These are phyloP conservation scores for Antitype chi DNA, from an alignment of 2,888 invertebrate species.

Conservation along the genomic window DNA sequence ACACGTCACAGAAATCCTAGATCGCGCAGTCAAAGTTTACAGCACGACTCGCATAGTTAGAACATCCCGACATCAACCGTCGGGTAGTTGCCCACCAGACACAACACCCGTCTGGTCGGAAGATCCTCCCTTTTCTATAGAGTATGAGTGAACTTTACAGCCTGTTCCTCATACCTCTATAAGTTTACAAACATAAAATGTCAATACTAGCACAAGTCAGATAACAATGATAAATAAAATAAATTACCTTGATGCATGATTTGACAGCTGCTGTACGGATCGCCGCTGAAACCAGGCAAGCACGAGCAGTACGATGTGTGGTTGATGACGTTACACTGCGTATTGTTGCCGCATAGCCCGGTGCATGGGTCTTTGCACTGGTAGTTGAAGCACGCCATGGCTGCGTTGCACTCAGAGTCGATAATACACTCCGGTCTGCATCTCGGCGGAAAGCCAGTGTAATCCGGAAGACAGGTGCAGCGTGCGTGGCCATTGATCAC, in stretches of 20 bases:
- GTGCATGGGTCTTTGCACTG: conserved; percentile 95
- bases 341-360: conserved; percentile 94
- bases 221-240: too few species aligned
- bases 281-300: conserved; percentile 92
- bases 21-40: too few species aligned
- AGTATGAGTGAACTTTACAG: too few species aligned
- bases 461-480: conserved; percentile 93
- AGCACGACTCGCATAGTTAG: too few species aligned
- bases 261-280: conserved; percentile 92
- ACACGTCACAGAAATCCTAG: too few species aligned
- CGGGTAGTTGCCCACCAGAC: too few species aligned
- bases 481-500: conserved; percentile 92
- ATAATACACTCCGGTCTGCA: conserved; percentile 94
- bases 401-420: conserved; percentile 93
- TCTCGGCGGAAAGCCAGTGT: conserved; percentile 94
- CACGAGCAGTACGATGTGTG: conserved; percentile 93
- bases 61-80: too few species aligned
- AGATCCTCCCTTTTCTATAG: too few species aligned
- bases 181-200: too few species aligned
- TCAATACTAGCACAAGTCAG: too few species aligned
- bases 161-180: too few species aligned
- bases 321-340: conserved; percentile 93
- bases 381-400: conserved; percentile 92
- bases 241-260: conserved; percentile 79
- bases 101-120: too few species aligned